Evolutionary conservation across 92 coral and sea anemone genomes (phyloP), one percentile per base, ranked within the genome.

Genomic region (Palythoa grandis): DNA sequence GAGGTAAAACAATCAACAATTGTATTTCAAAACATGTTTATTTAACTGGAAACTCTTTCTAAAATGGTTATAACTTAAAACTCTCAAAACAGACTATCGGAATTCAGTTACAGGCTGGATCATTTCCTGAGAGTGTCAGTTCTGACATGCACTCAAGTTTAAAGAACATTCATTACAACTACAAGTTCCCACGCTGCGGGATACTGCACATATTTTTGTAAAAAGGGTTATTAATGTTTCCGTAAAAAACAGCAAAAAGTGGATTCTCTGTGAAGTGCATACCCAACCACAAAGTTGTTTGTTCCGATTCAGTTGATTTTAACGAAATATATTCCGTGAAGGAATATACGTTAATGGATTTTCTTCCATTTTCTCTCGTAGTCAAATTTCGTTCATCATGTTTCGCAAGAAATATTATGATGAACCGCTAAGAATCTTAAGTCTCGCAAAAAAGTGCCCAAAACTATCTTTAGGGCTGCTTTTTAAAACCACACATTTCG

Each of bases 91-190:
- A 48, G 38, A 20, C 78, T n/a, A 60, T 53, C 43, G 60, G 78
- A 74, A 74, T 50, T 74, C 8, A 48, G 35, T 74, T 50, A 53
- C 7, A 43, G 19, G 25, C 47, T 74, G 13, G 60, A 23, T 10
- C 25, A 74, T 74, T 74, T 74, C 78, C 78, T 74, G 78, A 25
- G 15, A 29, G 43, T 70, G 47, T 16, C 47, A 25, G 5, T 25
- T 1, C 35, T 29, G 1, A 29, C 35, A 39, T 70, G 47, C 23
- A 39, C 78, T 74, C 22, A n/a, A 63, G 69, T 10, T 19, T 19
- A 63, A 17, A 63, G 69, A 63, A 63, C 11, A 4, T 63, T 63
- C 23, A 17, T 63, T 63, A 7, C 19, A n/a, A 63, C 69, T 63
- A 19, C 11, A 63, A 19, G 69, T 63, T 63, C 69, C 69, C 69